Evolutionary conservation across 2,113 vertebrate species (phyloP).

Genomic region (Phyllostomus hastatus): DNA sequence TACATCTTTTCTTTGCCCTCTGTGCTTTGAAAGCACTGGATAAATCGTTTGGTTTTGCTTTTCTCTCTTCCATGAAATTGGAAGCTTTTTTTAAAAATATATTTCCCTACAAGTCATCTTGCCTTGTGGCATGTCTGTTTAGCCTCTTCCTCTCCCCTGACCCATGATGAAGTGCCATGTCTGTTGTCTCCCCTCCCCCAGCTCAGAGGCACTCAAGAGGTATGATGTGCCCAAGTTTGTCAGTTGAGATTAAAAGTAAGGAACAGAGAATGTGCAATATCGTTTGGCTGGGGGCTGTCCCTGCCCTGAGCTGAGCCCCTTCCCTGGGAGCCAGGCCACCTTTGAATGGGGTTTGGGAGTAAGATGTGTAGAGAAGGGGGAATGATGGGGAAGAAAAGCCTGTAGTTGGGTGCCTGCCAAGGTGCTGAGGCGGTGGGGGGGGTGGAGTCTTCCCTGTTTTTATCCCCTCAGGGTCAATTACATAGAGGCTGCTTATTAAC

Average conservation of each 20-base stretch:
- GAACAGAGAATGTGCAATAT: slow-evolving; percentile 78
- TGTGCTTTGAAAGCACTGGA: slow-evolving; percentile 79
- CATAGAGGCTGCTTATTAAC: slow-evolving; percentile 56
- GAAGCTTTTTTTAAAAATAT: slow-evolving; percentile 59
- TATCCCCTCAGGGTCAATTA: slow-evolving; percentile 45
- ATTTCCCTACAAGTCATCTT: slow-evolving; percentile 65
- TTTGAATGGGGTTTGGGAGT: slow-evolving; percentile 47
- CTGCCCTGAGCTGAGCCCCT: slow-evolving; percentile 60
- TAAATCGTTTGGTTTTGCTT: slow-evolving; percentile 70
- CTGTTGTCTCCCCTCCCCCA: slow-evolving; percentile 67
- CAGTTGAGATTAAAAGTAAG: slow-evolving; percentile 72
- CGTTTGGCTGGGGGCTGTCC: slow-evolving; percentile 56
- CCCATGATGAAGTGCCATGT: slow-evolving; percentile 73
- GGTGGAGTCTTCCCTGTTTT: slow-evolving; percentile 38
- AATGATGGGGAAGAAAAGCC: slow-evolving; percentile 5
- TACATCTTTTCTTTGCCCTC: slow-evolving; percentile 73
- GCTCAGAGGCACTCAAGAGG: slow-evolving; percentile 69
- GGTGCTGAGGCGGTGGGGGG: slow-evolving; percentile 14
- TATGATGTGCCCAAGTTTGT: slow-evolving; percentile 68
- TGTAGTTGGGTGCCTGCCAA: background rate
- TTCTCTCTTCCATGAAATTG: slow-evolving; percentile 75
- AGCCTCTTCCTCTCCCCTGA: background rate
- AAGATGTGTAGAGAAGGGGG: background rate
- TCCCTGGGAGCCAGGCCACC: slow-evolving; percentile 58
- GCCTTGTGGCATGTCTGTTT: slow-evolving; percentile 69